phyloP scores from a whole-genome alignment of 2,888 invertebrate species.

The Diaperis boleti region DNA sequence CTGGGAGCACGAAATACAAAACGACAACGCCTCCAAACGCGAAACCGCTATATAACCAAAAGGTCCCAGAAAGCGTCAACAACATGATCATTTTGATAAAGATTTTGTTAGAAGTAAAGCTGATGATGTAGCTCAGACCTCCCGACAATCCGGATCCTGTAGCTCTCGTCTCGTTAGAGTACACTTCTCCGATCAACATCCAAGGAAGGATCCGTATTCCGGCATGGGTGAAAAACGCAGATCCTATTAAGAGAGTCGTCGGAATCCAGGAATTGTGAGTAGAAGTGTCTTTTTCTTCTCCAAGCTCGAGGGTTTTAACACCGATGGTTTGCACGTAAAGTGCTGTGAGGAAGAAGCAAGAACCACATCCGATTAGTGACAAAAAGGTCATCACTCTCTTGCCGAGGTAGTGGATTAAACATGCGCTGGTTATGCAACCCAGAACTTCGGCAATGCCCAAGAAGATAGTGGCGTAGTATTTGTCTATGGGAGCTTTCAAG shows the following conservation, averaged over 20 bases:
- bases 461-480: conserved; percentile 80
- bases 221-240: conserved; percentile 78
- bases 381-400: conserved; percentile 77
- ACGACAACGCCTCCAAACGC: conserved; percentile 73
- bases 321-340: conserved; percentile 67
- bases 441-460: conserved; percentile 78
- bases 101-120: conserved; percentile 79
- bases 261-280: conserved; percentile 73
- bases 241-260: conserved; percentile 72
- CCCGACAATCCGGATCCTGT: conserved; percentile 79
- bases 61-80: conserved; percentile 77
- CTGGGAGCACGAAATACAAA: conserved; percentile 78
- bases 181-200: conserved; percentile 84
- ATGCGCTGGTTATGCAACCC: conserved; percentile 76
- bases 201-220: conserved; percentile 81
- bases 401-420: conserved; percentile 78
- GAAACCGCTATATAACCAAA: conserved; percentile 75
- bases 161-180: conserved; percentile 75
- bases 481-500: conserved; percentile 79
- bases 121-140: conserved; percentile 79
- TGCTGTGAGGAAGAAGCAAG: conserved; percentile 74
- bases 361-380: conserved; percentile 75
- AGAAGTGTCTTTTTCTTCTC: background rate
- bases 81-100: conserved; percentile 74
- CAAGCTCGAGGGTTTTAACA: conserved; percentile 49